phyloP scores from a whole-genome alignment of 2,113 vertebrate species.

The Eulemur rufifrons region DNA sequence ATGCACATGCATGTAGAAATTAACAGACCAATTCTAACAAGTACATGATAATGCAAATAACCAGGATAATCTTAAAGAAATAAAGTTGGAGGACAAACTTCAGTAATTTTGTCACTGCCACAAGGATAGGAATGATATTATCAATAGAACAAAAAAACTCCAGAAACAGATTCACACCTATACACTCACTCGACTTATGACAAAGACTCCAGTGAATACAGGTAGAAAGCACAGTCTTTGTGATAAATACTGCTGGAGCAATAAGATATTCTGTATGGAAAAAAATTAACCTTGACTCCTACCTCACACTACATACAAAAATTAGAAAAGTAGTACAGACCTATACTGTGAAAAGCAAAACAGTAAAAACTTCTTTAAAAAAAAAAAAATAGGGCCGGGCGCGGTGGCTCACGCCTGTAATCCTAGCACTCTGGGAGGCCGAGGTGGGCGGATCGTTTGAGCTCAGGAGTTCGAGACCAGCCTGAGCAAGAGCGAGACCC shows the following conservation, averaged over 20 bases:
- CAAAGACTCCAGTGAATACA: not conserved
- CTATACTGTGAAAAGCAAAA: not conserved
- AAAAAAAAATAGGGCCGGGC: no score
- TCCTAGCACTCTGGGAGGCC: no score
- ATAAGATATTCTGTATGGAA: not conserved
- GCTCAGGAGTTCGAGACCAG: no score
- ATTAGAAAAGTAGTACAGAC: not conserved
- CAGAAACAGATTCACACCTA: not conserved
- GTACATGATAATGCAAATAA: not conserved
- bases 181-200: not conserved
- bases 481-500: no score
- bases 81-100: not conserved
- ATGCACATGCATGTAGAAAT: not conserved
- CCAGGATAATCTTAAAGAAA: constrained; percentile 18
- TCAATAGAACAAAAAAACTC: not conserved
- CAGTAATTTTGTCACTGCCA: not conserved
- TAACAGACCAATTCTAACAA: not conserved
- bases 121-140: not conserved
- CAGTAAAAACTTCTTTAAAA: not conserved
- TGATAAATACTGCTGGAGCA: not conserved
- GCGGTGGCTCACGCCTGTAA: no score
- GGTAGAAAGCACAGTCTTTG: not conserved
- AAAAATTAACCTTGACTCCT: not conserved
- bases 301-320: not conserved
- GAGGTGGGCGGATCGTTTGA: no score